These are phyloP conservation scores for Trisateles emortualis DNA, from an alignment of 2,888 invertebrate species.

Conservation along the genomic window DNA sequence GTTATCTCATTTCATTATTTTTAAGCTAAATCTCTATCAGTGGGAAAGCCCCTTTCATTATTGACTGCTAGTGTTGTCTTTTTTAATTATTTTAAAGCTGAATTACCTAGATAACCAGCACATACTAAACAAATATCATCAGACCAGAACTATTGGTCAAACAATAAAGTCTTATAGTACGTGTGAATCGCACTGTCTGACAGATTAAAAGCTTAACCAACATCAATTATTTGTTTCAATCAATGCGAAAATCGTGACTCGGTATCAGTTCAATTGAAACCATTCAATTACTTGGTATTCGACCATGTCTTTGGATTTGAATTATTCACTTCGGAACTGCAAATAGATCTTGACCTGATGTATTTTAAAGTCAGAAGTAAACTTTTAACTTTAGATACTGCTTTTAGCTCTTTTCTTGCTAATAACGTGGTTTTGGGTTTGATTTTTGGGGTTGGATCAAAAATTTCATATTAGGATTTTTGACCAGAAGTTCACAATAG, in stretches of 20 bases:
- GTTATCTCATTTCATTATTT: too few relatives aligned
- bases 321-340: constrained; percentile 11
- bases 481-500: too few relatives aligned
- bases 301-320: neutral
- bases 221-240: constrained; percentile 56
- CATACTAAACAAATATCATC: constrained; percentile 5
- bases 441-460: too few relatives aligned
- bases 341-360: neutral
- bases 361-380: neutral
- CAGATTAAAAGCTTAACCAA: constrained; percentile 44
- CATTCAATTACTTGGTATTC: constrained; percentile 8
- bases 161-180: constrained; percentile 25
- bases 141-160: constrained; percentile 16
- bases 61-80: too few relatives aligned
- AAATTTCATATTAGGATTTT: too few relatives aligned
- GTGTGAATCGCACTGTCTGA: constrained; percentile 35
- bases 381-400: too few relatives aligned
- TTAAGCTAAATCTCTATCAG: too few relatives aligned
- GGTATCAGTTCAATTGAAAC: constrained; percentile 20
- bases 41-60: too few relatives aligned
- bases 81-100: neutral
- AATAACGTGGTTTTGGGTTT: too few relatives aligned
- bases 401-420: too few relatives aligned
- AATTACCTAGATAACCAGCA: neutral
- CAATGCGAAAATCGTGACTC: constrained; percentile 40